Evolutionary conservation across 2,113 vertebrate species (phyloP).

Genomic region (Phainopepla nitens): DNA sequence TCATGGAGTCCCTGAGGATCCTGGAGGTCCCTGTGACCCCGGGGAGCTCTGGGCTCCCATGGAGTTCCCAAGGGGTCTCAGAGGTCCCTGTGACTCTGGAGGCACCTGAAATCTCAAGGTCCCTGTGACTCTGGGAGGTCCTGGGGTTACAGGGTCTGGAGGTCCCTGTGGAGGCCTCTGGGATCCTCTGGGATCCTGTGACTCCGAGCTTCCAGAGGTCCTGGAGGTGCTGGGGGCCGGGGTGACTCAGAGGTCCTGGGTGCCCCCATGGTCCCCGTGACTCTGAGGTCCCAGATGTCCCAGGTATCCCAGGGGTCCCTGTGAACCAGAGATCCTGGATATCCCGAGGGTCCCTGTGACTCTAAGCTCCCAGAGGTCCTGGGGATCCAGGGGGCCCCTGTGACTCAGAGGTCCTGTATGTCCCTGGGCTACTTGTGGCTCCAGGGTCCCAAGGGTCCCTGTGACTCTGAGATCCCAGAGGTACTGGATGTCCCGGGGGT

Average conservation of each 20-base stretch:
- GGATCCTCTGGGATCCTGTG: neutral
- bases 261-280: neutral
- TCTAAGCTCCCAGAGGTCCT: neutral
- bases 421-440: neutral
- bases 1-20: neutral
- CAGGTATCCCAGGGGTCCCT: neutral
- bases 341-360: neutral
- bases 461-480: neutral
- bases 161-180: neutral
- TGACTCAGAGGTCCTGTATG: neutral
- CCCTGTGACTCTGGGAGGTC: neutral
- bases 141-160: neutral
- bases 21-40: neutral
- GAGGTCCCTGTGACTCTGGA: neutral
- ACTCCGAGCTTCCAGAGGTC: neutral
- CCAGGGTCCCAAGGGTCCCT: no score
- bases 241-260: neutral
- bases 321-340: neutral
- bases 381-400: neutral
- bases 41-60: neutral
- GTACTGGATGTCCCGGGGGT: neutral
- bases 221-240: neutral
- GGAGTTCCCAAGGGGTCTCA: neutral
- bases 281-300: neutral
- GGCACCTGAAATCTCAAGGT: neutral